These are phyloP conservation scores for Hoplias malabaricus DNA, from an alignment of 2,113 vertebrate genomes.

Conservation along the genomic window DNA sequence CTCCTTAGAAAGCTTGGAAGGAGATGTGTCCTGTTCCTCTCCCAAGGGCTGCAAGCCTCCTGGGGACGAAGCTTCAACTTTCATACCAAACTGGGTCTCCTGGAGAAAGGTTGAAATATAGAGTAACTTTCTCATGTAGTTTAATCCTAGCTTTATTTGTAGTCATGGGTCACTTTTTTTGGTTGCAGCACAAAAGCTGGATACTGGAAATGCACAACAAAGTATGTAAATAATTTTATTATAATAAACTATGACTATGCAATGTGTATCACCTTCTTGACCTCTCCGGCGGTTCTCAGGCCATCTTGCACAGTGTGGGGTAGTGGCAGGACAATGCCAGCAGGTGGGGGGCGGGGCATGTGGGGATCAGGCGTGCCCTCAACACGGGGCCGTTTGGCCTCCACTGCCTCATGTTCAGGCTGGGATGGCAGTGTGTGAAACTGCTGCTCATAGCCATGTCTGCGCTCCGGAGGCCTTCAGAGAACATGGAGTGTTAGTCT, in stretches of 20 bases:
- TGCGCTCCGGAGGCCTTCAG: slow-evolving; percentile 90
- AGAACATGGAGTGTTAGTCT: too few species aligned
- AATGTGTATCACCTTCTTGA: slow-evolving; percentile 85
- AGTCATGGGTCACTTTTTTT: not conserved
- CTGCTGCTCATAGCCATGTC: slow-evolving; percentile 90
- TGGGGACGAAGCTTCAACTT: slow-evolving; percentile 81
- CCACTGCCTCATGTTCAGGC: slow-evolving; percentile 85
- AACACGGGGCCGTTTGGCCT: slow-evolving; percentile 90
- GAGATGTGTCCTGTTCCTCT: slow-evolving; percentile 92
- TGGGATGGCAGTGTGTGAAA: slow-evolving; percentile 82
- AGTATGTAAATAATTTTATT: not conserved
- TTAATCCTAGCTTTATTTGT: not conserved
- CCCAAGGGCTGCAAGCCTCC: slow-evolving; percentile 76
- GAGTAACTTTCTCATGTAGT: not conserved
- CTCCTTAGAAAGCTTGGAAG: slow-evolving; percentile 97
- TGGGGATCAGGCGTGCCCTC: slow-evolving; percentile 86
- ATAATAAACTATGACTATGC: not conserved
- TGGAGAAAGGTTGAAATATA: slow-evolving; percentile 52
- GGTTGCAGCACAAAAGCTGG: not conserved
- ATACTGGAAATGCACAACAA: not conserved
- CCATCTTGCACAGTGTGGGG: slow-evolving; percentile 87
- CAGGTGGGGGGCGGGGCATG: slow-evolving; percentile 77
- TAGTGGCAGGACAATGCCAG: slow-evolving; percentile 77
- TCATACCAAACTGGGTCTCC: slow-evolving; percentile 88
- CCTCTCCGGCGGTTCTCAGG: slow-evolving; percentile 80